Evolutionary conservation across 1,140 invertebrate genomes (phyloP).

Genomic region (Platyscapa corneri): DNA sequence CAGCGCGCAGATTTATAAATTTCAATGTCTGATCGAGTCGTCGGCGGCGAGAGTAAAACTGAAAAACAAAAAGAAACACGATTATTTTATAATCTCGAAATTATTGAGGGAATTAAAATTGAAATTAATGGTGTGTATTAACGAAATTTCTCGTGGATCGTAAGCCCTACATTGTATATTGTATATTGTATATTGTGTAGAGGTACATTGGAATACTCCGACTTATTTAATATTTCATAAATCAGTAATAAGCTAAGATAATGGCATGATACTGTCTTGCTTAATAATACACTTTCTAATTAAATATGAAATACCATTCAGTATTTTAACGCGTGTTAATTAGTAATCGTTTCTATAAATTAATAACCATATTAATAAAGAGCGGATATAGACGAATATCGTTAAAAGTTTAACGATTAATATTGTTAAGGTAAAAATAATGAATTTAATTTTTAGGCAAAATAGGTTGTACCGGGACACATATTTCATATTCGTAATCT

Average conservation of each 20-base stretch:
- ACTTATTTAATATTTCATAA: neutral
- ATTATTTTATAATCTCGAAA: no score
- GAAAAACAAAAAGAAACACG: no score
- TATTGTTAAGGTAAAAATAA: neutral
- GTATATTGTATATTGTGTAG: no score
- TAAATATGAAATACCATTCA: neutral
- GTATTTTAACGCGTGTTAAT: neutral
- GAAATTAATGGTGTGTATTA: neutral
- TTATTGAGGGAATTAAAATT: no score
- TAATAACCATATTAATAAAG: neutral
- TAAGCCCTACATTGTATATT: neutral
- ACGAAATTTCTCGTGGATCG: neutral
- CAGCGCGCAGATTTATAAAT: no score
- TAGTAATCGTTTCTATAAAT: neutral
- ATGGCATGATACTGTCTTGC: neutral
- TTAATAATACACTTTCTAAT: neutral
- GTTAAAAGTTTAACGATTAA: neutral
- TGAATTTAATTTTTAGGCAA: neutral
- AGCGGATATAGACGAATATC: no score
- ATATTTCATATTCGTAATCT: no score
- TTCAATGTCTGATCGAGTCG: no score
- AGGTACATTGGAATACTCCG: neutral
- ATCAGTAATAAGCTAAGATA: neutral
- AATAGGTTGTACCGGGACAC: neutral
- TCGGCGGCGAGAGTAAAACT: no score